A percentile compares a stretch with the other conserved stretches of the same genome.
Evolutionary conservation across 2,888 invertebrate genomes (phyloP).

Genomic region (Trissonchulus latispiculum): DNA sequence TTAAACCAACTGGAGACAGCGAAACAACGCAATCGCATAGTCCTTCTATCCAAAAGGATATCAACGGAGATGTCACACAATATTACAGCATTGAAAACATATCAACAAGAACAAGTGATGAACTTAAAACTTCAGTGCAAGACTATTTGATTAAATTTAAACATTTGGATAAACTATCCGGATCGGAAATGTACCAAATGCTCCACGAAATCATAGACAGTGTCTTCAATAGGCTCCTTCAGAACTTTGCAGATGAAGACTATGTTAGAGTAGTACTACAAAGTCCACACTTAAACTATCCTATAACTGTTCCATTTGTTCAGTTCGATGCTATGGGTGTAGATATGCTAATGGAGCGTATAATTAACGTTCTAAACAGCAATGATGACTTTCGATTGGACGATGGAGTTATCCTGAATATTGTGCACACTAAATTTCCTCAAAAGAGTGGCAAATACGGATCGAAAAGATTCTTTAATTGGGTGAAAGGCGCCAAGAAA

Average conservation of each 20-base stretch:
- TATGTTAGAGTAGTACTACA: not conserved
- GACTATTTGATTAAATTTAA: constrained; percentile 2
- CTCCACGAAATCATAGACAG: not conserved
- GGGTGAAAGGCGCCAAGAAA: no score
- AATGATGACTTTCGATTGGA: not conserved
- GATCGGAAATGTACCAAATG: not conserved
- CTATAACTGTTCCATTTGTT: no score
- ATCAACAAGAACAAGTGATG: not conserved
- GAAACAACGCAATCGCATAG: no score
- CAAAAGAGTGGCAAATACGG: not conserved
- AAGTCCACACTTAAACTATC: not conserved
- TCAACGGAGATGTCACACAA: no score
- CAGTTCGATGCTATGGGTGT: not conserved
- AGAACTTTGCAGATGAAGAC: not conserved
- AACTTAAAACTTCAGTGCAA: not conserved
- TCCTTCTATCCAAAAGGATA: no score
- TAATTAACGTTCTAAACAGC: not conserved
- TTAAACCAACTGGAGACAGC: no score
- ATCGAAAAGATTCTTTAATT: not conserved
- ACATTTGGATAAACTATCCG: not conserved
- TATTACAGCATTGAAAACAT: no score
- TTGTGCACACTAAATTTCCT: not conserved
- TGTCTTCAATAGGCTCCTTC: not conserved
- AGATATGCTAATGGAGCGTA: not conserved
- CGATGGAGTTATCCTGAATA: not conserved